Percentiles rank a stretch among this genome's conserved stretches.
Evolutionary conservation across 1,140 invertebrate genomes (phyloP).

Genomic region (Cylas formicarius): DNA sequence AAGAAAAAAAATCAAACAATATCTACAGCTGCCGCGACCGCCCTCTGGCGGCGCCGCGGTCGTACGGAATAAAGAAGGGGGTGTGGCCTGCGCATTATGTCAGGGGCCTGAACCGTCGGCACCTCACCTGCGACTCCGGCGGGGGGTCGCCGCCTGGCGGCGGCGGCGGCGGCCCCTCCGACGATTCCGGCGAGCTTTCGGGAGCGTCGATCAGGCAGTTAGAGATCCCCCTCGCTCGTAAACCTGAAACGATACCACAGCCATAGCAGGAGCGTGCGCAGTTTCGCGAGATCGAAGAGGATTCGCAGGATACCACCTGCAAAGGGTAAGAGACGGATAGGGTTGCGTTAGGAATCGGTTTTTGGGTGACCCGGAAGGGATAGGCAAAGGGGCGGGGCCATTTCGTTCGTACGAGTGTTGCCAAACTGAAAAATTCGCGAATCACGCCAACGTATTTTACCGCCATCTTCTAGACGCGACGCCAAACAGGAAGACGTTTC

Average conservation of each 20-base stretch:
- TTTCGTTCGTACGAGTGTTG: neutral
- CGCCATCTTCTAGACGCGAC: no score
- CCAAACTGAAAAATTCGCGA: constrained; percentile 8
- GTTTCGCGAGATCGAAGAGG: neutral
- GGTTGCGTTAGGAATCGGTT: constrained; percentile 1
- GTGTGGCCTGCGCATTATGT: constrained; percentile 32
- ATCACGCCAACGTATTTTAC: no score
- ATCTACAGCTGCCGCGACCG: no score
- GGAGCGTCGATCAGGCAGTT: constrained; percentile 38
- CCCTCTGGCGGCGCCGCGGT: no score
- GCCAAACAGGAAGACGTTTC: no score
- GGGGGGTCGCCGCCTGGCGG: constrained; percentile 36
- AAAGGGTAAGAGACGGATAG: constrained; percentile 7
- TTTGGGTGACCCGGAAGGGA: constrained; percentile 5
- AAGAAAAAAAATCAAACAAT: no score
- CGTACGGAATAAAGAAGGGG: neutral
- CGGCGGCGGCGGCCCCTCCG: constrained; percentile 38
- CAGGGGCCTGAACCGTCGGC: constrained; percentile 37
- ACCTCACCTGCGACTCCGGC: constrained; percentile 37
- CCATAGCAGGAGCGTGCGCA: constrained; percentile 11
- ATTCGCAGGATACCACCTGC: no score
- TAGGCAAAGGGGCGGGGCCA: neutral
- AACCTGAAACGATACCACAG: constrained; percentile 20
- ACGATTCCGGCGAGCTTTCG: constrained; percentile 40
- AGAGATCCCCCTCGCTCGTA: constrained; percentile 36